Conservation (phyloP, 2,888 invertebrate species). For the Lochmaea crataegi region DNA sequence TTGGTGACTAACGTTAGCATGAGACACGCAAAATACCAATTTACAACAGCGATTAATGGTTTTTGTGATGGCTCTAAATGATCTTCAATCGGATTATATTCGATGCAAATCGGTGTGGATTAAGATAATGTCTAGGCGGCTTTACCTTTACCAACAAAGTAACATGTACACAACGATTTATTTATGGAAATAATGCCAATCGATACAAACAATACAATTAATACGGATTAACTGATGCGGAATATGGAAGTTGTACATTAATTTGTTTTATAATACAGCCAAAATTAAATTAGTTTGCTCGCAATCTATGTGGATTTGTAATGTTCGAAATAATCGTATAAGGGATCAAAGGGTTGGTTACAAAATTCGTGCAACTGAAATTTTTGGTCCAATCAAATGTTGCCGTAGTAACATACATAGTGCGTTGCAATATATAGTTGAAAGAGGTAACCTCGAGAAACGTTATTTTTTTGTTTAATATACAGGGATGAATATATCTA, state of each 20-base stretch:
- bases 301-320: too few relatives aligned
- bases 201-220: background rate
- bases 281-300: too few relatives aligned
- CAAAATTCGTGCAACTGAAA: too few relatives aligned
- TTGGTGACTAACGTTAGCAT: background rate
- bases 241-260: background rate
- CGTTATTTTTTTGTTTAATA: too few relatives aligned
- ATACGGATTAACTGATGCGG: background rate
- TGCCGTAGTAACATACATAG: too few relatives aligned
- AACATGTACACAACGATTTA: background rate
- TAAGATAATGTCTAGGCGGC: constrained; percentile 9
- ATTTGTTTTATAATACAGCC: too few relatives aligned
- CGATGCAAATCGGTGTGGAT: constrained; percentile 5
- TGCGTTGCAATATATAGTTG: too few relatives aligned
- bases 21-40: constrained; percentile 1
- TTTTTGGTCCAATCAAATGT: too few relatives aligned
- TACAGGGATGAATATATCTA: too few relatives aligned
- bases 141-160: background rate
- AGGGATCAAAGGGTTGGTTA: too few relatives aligned
- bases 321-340: too few relatives aligned
- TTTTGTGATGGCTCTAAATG: constrained; percentile 8
- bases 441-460: too few relatives aligned
- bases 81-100: constrained; percentile 6
- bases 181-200: background rate
- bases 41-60: constrained; percentile 4